Percentiles rank a stretch among this genome's conserved stretches.
Evolutionary conservation across 2,888 invertebrate genomes (phyloP).

Genomic region (Chloroclystis v-ata): DNA sequence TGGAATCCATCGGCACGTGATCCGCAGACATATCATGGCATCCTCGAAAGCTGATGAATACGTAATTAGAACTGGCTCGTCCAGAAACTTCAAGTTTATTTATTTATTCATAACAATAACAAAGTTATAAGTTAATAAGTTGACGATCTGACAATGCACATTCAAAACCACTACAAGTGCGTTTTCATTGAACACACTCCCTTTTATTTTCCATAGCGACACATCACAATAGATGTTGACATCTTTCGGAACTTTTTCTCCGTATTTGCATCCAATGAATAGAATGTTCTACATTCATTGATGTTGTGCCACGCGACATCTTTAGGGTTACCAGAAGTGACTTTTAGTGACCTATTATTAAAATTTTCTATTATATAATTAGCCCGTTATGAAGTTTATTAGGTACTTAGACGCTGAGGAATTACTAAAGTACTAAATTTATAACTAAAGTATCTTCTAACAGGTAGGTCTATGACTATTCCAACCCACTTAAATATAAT

Average conservation of each 20-base stretch:
- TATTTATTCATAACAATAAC: background rate
- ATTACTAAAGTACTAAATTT: no score
- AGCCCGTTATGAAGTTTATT: no score
- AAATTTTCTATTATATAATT: no score
- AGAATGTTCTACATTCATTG: conserved; percentile 21
- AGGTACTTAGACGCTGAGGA: no score
- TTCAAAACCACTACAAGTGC: no score
- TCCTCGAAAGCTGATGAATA: conserved; percentile 28
- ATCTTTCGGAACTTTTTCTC: conserved; percentile 19
- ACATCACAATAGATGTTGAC: conserved; percentile 20
- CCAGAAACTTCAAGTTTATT: no score
- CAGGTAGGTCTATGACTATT: no score
- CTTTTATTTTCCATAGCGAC: conserved; percentile 2
- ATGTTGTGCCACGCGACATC: conserved; percentile 7
- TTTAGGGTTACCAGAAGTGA: conserved; percentile 6
- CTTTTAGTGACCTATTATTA: background rate
- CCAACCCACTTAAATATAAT: no score
- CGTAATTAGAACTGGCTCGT: background rate
- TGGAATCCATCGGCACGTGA: conserved; percentile 38
- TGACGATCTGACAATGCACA: no score
- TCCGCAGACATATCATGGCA: conserved; percentile 24
- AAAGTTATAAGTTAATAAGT: no score
- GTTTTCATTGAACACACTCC: no score
- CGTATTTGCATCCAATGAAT: conserved; percentile 24
- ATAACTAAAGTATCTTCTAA: no score